These are phyloP conservation scores for Oedothorax gibbosus DNA, from an alignment of 1,140 invertebrate genomes.

Conservation along the genomic window DNA sequence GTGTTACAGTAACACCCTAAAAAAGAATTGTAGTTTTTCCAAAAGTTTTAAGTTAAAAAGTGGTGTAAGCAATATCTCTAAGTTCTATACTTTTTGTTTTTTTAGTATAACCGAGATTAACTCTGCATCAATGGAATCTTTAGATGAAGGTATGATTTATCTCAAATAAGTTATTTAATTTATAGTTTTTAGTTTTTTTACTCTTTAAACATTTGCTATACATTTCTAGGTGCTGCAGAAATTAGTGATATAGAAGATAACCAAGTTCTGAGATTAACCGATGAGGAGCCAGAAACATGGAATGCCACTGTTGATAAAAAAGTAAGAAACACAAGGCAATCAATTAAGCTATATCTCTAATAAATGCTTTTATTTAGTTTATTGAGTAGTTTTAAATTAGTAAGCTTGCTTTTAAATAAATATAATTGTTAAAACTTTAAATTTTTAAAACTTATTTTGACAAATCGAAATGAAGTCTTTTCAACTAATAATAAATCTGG, in stretches of 20 bases:
- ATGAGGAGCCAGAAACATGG: slow-evolving; percentile 91
- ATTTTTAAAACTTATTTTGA: background rate
- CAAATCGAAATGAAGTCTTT: no score
- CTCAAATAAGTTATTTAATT: background rate
- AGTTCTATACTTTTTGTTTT: slow-evolving; percentile 31
- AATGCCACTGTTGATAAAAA: slow-evolving; percentile 89
- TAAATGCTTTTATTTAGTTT: background rate
- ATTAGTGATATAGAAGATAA: slow-evolving; percentile 74
- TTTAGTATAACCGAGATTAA: slow-evolving; percentile 68
- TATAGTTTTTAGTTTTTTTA: background rate
- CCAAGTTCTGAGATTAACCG: slow-evolving; percentile 81
- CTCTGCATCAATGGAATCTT: slow-evolving; percentile 70
- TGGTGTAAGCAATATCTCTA: background rate
- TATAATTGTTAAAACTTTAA: slow-evolving; percentile 7
- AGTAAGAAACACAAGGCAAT: slow-evolving; percentile 62
- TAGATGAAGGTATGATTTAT: slow-evolving; percentile 67
- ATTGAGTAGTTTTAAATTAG: background rate
- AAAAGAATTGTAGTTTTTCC: no score
- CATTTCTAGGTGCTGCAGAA: slow-evolving; percentile 61
- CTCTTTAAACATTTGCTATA: background rate
- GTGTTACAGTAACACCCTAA: no score
- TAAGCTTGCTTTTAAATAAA: slow-evolving; percentile 9
- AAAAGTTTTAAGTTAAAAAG: background rate
- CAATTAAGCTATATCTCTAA: background rate
- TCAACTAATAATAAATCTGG: no score